Evolutionary conservation across 2,113 vertebrate genomes (phyloP).

Genomic region (Charadrius vociferus): DNA sequence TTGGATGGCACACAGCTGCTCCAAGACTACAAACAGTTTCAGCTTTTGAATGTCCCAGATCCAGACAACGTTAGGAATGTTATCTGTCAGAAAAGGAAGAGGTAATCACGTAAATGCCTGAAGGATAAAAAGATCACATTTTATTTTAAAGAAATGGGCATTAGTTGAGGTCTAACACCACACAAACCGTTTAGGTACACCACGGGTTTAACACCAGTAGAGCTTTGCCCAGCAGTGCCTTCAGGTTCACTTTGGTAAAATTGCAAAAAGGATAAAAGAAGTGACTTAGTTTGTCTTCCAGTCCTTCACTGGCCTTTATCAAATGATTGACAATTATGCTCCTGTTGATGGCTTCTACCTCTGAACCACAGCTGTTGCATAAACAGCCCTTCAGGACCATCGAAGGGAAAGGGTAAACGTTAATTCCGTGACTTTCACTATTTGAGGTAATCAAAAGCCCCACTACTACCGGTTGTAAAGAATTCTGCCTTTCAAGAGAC

Average conservation of each 20-base stretch:
- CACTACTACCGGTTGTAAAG: not conserved
- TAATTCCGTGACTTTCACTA: not conserved
- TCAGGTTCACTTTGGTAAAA: not conserved
- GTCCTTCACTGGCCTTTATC: not conserved
- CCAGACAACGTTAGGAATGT: conserved; percentile 86
- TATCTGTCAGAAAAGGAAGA: conserved; percentile 77
- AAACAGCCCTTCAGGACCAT: not conserved
- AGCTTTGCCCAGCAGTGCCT: not conserved
- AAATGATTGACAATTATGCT: not conserved
- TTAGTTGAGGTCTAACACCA: not conserved
- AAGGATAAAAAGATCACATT: not conserved
- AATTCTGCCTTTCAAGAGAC: not conserved
- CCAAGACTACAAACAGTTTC: conserved; percentile 82
- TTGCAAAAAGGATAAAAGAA: not conserved
- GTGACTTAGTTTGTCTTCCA: not conserved
- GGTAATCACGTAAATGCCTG: accelerated
- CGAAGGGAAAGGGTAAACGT: not conserved
- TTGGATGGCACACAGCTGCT: conserved; percentile 85
- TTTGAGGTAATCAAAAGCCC: not conserved
- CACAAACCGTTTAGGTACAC: not conserved
- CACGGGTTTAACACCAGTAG: not conserved
- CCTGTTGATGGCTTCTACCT: not conserved
- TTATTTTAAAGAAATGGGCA: not conserved
- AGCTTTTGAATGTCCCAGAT: conserved; percentile 92
- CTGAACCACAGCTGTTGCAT: not conserved